A percentile compares a stretch with the other conserved stretches of the same genome.
phyloP scores from a whole-genome alignment of 2,797 vertebrate genomes.

The Cryptoblepharus egeriae region DNA sequence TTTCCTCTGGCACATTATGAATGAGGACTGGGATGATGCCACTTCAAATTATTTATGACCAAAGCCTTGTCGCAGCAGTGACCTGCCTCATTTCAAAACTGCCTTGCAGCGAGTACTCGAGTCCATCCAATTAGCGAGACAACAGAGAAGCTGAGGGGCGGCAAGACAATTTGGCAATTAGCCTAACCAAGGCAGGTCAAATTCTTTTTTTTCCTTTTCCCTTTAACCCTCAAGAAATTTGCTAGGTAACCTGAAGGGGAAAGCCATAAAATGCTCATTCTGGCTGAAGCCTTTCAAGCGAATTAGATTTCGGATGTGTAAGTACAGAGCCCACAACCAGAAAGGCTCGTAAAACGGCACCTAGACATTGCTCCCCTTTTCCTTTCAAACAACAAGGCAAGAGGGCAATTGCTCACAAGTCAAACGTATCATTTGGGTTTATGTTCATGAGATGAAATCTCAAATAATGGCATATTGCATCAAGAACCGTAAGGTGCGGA shows the following conservation, averaged over 20 bases:
- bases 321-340: constrained; percentile 42
- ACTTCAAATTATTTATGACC: constrained; percentile 41
- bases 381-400: constrained; percentile 61
- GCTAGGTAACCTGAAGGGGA: constrained; percentile 52
- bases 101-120: constrained; percentile 44
- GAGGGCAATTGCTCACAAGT: constrained; percentile 54
- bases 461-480: constrained; percentile 6
- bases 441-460: neutral
- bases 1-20: constrained; percentile 8
- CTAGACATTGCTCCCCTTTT: constrained; percentile 51
- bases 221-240: constrained; percentile 56
- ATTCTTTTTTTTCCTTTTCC: constrained; percentile 30
- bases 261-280: constrained; percentile 46
- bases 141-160: constrained; percentile 42
- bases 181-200: constrained; percentile 47
- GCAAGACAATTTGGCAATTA: constrained; percentile 61
- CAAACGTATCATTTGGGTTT: constrained; percentile 56
- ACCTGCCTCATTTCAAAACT: constrained; percentile 28
- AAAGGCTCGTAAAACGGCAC: constrained; percentile 47
- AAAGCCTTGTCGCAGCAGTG: constrained; percentile 11
- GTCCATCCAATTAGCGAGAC: constrained; percentile 59
- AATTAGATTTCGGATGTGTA: constrained; percentile 65
- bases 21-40: constrained; percentile 29
- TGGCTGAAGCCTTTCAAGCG: constrained; percentile 47
- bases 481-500: constrained; percentile 47